These are phyloP conservation scores for Anolis carolinensis DNA, from an alignment of 2,113 vertebrate species.

Conservation along the genomic window DNA sequence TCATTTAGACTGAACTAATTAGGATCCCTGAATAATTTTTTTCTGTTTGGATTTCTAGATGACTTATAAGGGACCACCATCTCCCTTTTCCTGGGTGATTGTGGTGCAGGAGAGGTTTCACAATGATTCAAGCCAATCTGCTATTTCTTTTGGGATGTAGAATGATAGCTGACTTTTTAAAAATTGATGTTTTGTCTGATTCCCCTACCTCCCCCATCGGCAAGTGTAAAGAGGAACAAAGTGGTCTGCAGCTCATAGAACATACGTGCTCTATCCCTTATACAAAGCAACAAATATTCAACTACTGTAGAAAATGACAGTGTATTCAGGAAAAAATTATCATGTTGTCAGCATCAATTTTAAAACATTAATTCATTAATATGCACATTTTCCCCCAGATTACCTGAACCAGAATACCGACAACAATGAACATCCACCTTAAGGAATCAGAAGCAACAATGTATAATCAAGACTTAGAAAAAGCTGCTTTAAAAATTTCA, in stretches of 20 bases:
- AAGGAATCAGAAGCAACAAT: not conserved
- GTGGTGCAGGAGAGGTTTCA: too few relatives aligned
- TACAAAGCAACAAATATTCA: not conserved
- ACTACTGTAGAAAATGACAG: not conserved
- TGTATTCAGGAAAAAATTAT: not conserved
- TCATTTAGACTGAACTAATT: not conserved
- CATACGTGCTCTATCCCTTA: not conserved
- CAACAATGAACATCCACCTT: not conserved
- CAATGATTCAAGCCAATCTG: too few relatives aligned
- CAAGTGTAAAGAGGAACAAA: too few relatives aligned
- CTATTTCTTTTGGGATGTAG: too few relatives aligned
- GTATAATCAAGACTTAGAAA: not conserved
- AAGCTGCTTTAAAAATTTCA: not conserved
- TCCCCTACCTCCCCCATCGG: too few relatives aligned
- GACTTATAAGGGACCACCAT: not conserved
- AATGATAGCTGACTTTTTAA: too few relatives aligned
- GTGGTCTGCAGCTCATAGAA: too few relatives aligned
- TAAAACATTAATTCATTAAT: not conserved
- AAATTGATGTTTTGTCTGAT: too few relatives aligned
- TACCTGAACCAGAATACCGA: slow-evolving; percentile 4
- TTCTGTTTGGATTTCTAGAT: not conserved
- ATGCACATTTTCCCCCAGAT: slow-evolving; percentile 5
- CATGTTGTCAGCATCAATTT: not conserved
- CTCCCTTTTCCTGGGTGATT: too few relatives aligned
- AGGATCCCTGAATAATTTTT: too few relatives aligned